These are phyloP conservation scores for Euura saliciscinereae DNA, from an alignment of 1,140 invertebrate genomes.

Conservation along the genomic window DNA sequence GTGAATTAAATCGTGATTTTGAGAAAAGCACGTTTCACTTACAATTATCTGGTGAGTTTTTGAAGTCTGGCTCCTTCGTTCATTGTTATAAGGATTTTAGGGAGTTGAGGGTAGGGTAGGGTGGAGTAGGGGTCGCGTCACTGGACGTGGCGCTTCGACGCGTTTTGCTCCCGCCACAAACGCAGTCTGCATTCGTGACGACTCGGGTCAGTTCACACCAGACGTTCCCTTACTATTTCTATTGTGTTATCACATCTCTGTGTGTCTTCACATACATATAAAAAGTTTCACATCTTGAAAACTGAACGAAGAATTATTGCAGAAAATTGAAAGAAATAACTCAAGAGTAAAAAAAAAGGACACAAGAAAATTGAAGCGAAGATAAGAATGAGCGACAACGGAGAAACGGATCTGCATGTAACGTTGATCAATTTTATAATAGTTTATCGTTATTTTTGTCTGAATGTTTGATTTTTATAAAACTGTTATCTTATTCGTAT, in stretches of 20 bases:
- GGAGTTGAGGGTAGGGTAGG: not conserved
- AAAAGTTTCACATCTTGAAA: not conserved
- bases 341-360: not conserved
- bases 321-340: not conserved
- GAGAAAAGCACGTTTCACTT: no score
- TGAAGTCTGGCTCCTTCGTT: not conserved
- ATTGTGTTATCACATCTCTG: no score
- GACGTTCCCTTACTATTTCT: not conserved
- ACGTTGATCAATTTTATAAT: not conserved
- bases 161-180: not conserved
- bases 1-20: no score
- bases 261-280: no score
- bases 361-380: not conserved
- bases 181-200: not conserved
- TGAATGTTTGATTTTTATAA: not conserved
- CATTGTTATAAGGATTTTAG: not conserved
- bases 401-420: constrained; percentile 6
- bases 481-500: no score
- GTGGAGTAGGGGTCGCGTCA: not conserved
- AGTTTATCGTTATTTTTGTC: not conserved
- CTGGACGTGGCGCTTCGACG: not conserved
- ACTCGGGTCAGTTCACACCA: not conserved
- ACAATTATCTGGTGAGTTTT: no score
- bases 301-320: not conserved
- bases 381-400: not conserved